Evolutionary conservation across 1,140 invertebrate species (phyloP).

Genomic region (Myzus persicae): DNA sequence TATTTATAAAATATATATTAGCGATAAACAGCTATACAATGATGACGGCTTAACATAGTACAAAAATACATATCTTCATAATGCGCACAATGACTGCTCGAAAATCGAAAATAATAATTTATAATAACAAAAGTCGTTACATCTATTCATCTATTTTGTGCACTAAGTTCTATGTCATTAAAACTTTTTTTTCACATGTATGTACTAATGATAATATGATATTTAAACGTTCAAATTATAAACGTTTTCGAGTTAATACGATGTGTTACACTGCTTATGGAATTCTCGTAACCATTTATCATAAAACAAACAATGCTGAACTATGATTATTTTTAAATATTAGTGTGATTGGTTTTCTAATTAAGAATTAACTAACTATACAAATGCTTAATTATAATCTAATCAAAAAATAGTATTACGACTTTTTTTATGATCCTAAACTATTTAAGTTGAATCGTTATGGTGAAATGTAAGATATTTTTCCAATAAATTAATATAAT

Average conservation of each 20-base stretch:
- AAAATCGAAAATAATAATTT: neutral
- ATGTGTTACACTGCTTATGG: neutral
- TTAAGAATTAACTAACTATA: neutral
- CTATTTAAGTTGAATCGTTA: neutral
- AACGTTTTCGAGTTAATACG: neutral
- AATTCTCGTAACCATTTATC: neutral
- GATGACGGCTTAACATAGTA: neutral
- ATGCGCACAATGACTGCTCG: neutral
- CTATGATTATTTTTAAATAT: neutral
- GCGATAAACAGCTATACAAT: neutral
- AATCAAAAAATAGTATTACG: neutral
- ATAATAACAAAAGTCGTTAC: neutral
- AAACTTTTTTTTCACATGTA: neutral
- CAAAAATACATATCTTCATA: neutral
- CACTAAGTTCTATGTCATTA: neutral
- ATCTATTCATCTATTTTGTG: neutral
- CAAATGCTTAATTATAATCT: neutral
- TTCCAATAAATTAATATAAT: neutral
- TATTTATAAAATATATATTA: conserved; percentile 13
- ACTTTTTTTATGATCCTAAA: neutral
- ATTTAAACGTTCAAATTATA: neutral
- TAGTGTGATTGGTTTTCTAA: neutral
- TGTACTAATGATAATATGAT: neutral
- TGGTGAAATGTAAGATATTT: neutral
- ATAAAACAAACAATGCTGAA: no score